These are phyloP conservation scores for Dicrostonyx torquatus DNA, from an alignment of 2,797 vertebrate species.

Conservation along the genomic window DNA sequence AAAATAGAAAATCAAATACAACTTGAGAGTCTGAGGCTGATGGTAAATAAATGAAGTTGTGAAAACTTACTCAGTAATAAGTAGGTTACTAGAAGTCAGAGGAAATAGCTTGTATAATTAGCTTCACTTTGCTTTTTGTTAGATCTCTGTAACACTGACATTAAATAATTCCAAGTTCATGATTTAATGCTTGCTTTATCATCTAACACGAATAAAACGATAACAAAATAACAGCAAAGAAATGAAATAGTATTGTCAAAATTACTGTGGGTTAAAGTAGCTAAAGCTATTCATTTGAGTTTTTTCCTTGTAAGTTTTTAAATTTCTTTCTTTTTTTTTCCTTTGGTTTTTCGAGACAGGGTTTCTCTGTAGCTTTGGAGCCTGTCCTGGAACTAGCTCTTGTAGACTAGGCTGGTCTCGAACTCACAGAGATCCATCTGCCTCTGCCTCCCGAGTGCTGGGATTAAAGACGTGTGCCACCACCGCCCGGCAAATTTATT, in stretches of 20 bases:
- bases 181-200: neutral
- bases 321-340: neutral
- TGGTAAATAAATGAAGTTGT: constrained; percentile 3
- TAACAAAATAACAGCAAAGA: neutral
- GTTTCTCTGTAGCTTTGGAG: too few species aligned
- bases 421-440: too few species aligned
- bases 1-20: neutral
- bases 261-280: neutral
- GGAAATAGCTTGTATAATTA: neutral
- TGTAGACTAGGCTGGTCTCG: too few species aligned
- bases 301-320: neutral
- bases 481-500: too few species aligned
- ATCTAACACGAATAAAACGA: neutral
- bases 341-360: too few species aligned
- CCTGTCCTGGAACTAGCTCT: too few species aligned
- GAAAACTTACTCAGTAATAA: neutral
- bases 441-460: too few species aligned
- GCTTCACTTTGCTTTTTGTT: constrained; percentile 2
- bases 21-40: neutral
- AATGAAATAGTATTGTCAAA: neutral
- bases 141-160: neutral
- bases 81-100: constrained; percentile 13
- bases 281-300: neutral
- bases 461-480: too few species aligned
- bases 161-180: neutral